Evolutionary conservation across 2,113 vertebrate species (phyloP).

Genomic region (Mustela lutreola): DNA sequence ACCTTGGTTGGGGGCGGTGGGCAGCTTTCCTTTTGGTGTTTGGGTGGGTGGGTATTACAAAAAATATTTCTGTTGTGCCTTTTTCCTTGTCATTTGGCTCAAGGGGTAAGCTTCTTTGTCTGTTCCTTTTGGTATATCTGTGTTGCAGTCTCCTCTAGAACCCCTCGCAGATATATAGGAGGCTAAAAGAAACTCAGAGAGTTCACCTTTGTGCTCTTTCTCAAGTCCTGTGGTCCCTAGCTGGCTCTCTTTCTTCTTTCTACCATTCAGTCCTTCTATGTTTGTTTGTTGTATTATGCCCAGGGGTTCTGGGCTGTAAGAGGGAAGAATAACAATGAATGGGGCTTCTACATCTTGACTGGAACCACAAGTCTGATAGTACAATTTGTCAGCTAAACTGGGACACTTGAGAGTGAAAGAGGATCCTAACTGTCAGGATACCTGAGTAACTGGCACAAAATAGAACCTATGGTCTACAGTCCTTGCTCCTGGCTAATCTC

Average conservation of each 20-base stretch:
- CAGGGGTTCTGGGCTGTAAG: not conserved
- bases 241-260: not conserved
- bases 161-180: not conserved
- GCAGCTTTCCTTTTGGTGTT: not conserved
- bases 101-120: not conserved
- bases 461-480: not conserved
- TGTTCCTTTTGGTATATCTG: not conserved
- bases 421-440: not conserved
- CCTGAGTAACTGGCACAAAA: not conserved
- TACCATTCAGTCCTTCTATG: too few relatives aligned
- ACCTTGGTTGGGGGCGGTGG: too few relatives aligned
- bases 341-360: not conserved
- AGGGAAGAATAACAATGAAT: not conserved
- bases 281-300: not conserved
- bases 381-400: not conserved
- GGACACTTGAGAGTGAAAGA: not conserved
- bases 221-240: not conserved
- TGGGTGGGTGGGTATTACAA: not conserved
- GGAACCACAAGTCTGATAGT: not conserved
- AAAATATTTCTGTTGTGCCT: not conserved
- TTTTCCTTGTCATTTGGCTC: not conserved
- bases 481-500: not conserved
- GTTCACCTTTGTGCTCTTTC: not conserved
- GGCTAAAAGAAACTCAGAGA: not conserved
- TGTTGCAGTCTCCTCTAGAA: not conserved